Base-by-base conservation (phyloP, 2,888 invertebrate species). In the Lepetodrilus schrolli region DNA sequence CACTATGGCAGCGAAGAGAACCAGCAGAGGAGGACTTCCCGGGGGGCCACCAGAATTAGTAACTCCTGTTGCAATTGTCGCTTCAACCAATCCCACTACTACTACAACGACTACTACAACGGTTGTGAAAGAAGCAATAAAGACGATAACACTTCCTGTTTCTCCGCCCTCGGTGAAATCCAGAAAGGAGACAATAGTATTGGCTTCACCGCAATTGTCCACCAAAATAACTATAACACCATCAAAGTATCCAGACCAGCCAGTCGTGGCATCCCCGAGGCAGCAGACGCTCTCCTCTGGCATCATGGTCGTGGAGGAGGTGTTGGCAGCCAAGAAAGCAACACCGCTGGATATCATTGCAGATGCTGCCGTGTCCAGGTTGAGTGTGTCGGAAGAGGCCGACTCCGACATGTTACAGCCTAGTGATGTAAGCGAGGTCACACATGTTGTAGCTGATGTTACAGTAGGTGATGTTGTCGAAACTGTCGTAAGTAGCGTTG, bases 261-360 rank as follows among this genome's bases (percentile, higher is more conserved):
- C 43, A 4, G 17, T 43, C n/a, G 1, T 17, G 8, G 43, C 10
- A 17, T 43, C 13, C 4, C 43, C 43, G 3, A 17, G 7, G 17
- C 13, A 43, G 43, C n/a, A 17, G 13, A 43, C 43, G 5, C n/a
- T 13, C 13, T 17, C 43, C 17, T 43, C 43, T 17, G 43, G 34
- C 13, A n/a, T 58, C 5, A 30, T 58, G 20, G 58, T 58, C 5
- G n/a, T 58, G 26, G 58, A 58, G 34, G 34, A 17, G 13, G 30
- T 17, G 13, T 4, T 17, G 17, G 7, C 58, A 26, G 30, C 17
- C 30, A 58, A 58, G 58, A 58, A 58, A 30, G 23, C 58, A 4
- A 58, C 26, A 30, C 58, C 58, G 1, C 58, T 58, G 7, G 26
- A 58, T 58, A 17, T 58, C 30, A 58, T 58, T 30, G 58, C 58